Evolutionary conservation across 53 echinoderm and acorn worm species (phyloP).

Genomic region (Astropecten irregularis): DNA sequence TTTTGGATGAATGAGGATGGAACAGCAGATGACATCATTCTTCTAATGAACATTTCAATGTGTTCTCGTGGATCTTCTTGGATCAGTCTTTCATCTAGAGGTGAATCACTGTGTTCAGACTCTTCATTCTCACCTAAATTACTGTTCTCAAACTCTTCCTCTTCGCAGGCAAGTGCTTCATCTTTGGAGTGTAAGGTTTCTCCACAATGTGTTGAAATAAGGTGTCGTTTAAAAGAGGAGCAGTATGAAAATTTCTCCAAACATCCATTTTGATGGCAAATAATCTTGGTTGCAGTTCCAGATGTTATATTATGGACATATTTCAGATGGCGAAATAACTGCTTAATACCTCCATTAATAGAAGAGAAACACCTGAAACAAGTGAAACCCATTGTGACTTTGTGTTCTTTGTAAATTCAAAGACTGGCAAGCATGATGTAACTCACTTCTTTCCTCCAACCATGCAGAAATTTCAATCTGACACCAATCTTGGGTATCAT

Average conservation of each 20-base stretch:
- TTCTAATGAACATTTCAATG: too few species aligned
- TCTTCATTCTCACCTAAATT: conserved; percentile 18
- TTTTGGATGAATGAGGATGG: too few species aligned
- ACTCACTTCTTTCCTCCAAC: conserved; percentile 29
- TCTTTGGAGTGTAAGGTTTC: too few species aligned
- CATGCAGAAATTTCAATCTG: conserved; percentile 9
- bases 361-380: conserved; percentile 5
- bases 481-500: conserved; percentile 40
- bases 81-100: too few species aligned
- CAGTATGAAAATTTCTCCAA: too few species aligned
- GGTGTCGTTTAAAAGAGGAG: too few species aligned
- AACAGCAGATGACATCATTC: conserved; percentile 31
- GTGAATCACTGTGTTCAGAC: not conserved
- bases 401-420: too few species aligned
- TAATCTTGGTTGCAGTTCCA: conserved; percentile 15
- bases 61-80: too few species aligned
- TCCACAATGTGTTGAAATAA: too few species aligned
- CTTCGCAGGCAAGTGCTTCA: too few species aligned
- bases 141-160: too few species aligned
- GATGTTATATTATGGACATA: conserved; percentile 14
- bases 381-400: not conserved
- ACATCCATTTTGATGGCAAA: conserved; percentile 11
- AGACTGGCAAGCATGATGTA: not conserved
- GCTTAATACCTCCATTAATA: conserved; percentile 11
- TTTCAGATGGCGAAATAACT: conserved; percentile 26